Evolutionary conservation across 2,797 vertebrate species (phyloP).

Genomic region (Cichlasoma orientale): DNA sequence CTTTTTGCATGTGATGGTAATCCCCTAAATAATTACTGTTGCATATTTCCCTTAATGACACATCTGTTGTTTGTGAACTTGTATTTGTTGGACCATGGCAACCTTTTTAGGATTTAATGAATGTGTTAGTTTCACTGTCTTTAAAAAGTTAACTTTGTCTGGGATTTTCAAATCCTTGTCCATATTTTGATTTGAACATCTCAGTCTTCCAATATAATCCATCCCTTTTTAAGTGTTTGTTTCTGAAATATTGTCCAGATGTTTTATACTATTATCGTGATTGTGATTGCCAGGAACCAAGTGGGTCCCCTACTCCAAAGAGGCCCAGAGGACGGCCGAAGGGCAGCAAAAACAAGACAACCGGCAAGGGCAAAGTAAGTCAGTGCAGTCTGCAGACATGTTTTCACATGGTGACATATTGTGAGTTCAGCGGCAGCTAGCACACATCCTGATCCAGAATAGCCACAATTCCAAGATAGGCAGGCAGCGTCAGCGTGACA

Average conservation of each 20-base stretch:
- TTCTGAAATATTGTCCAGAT: constrained; percentile 3
- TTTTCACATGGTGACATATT: not conserved
- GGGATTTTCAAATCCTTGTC: not conserved
- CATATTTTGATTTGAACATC: not conserved
- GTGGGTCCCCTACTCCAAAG: constrained; percentile 92
- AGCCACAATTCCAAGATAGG: not conserved
- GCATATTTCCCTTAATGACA: not conserved
- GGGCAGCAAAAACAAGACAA: constrained; percentile 93
- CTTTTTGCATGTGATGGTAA: constrained; percentile 1
- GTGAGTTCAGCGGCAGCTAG: not conserved
- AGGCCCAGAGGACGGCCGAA: constrained; percentile 93
- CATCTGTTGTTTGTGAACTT: constrained; percentile 4
- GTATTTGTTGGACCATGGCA: not conserved
- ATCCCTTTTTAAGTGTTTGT: not conserved
- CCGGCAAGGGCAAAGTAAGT: constrained; percentile 88
- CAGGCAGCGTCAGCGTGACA: not conserved
- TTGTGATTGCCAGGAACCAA: constrained; percentile 84
- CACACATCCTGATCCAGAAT: not conserved
- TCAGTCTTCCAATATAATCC: not conserved
- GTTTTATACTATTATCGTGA: not conserved
- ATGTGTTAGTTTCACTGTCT: not conserved
- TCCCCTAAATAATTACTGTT: not conserved
- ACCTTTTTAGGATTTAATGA: not conserved
- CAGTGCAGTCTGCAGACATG: not conserved
- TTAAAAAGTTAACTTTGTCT: not conserved